These are phyloP conservation scores for Potamarius usumacintae DNA, from an alignment of 2,113 vertebrate genomes.

Conservation along the genomic window DNA sequence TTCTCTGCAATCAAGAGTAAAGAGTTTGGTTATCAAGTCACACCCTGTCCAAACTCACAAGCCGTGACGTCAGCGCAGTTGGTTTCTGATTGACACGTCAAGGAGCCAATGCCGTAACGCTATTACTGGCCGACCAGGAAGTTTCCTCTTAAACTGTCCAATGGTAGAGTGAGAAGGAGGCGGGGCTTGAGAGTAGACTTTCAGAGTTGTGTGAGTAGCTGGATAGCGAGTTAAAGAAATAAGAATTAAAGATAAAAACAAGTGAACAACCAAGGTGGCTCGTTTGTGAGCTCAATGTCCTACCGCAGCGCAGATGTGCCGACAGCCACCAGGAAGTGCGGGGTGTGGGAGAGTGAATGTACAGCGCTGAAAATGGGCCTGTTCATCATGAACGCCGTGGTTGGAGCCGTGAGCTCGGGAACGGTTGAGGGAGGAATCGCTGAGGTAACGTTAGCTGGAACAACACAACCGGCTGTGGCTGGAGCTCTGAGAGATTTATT, in stretches of 20 bases:
- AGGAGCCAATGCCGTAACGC: conserved; percentile 48
- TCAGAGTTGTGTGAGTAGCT: conserved; percentile 41
- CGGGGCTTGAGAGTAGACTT: conserved; percentile 10
- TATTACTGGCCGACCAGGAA: conserved; percentile 15
- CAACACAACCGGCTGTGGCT: neutral
- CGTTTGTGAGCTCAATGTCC: conserved; percentile 46
- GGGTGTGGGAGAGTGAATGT: conserved; percentile 14
- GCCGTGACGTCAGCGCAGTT: neutral
- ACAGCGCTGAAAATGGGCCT: conserved; percentile 58
- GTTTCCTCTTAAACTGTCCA: conserved; percentile 56
- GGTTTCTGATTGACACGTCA: conserved; percentile 37
- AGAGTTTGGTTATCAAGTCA: conserved; percentile 43
- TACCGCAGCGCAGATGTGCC: conserved; percentile 36
- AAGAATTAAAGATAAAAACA: neutral
- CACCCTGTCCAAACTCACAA: conserved; percentile 35
- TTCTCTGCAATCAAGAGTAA: conserved; percentile 20
- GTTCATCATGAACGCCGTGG: conserved; percentile 49
- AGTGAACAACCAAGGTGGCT: conserved; percentile 40
- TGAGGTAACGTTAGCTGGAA: conserved; percentile 60
- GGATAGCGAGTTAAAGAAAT: conserved; percentile 44
- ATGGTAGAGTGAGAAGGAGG: conserved; percentile 49
- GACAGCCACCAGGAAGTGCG: conserved; percentile 24
- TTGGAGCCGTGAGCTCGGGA: conserved; percentile 50
- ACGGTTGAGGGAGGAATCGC: conserved; percentile 48
- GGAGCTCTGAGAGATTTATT: neutral